Evolutionary conservation across 2,797 vertebrate species (phyloP).

Genomic region (Poecile montanus): DNA sequence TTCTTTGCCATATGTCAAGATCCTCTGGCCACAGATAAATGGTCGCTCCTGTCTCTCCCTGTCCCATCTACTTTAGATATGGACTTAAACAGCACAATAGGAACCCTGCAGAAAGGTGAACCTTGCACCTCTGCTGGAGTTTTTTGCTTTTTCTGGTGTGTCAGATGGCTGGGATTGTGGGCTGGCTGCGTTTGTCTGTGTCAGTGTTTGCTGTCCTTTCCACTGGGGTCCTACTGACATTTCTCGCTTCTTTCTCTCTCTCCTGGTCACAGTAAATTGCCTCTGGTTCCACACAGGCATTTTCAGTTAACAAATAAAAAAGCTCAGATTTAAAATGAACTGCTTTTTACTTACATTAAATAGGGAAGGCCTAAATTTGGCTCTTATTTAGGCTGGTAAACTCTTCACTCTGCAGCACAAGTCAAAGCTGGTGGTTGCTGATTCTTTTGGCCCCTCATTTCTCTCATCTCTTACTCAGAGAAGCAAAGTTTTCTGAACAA

Average conservation of each 20-base stretch:
- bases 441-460: background rate
- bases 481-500: background rate
- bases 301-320: background rate
- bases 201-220: background rate
- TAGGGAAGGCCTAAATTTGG: background rate
- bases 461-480: background rate
- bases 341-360: background rate
- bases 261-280: background rate
- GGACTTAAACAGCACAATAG: background rate
- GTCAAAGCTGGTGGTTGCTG: background rate
- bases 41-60: background rate
- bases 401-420: background rate
- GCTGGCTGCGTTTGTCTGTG: background rate
- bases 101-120: background rate
- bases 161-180: background rate
- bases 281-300: background rate
- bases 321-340: background rate
- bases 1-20: background rate
- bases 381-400: background rate
- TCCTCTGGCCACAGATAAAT: background rate
- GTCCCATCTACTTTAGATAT: background rate
- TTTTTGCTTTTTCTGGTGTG: background rate
- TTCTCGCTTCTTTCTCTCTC: background rate
- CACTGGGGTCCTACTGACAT: background rate
- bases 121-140: accelerated